A percentile compares a stretch with the other conserved stretches of the same genome.
phyloP scores from a whole-genome alignment of 2,888 invertebrate genomes.

The Phyllotreta striolata region DNA sequence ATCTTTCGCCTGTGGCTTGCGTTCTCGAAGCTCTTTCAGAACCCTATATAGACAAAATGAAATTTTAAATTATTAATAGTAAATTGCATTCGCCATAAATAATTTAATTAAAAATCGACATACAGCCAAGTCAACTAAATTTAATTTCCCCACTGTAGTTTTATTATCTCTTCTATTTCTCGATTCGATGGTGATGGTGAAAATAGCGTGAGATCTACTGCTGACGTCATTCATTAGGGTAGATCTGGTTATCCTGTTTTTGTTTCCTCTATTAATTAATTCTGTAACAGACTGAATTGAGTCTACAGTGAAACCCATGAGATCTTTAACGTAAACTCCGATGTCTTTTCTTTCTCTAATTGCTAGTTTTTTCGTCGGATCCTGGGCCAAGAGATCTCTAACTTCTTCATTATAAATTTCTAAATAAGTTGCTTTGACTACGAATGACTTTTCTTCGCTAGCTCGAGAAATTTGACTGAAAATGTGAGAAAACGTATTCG shows the following conservation, averaged over 20 bases:
- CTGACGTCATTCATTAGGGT: slow-evolving; percentile 98
- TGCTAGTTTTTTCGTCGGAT: slow-evolving; percentile 85
- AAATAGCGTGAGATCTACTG: slow-evolving; percentile 97
- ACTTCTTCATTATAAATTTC: slow-evolving; percentile 99
- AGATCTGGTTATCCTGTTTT: slow-evolving; percentile 88
- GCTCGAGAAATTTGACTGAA: slow-evolving; percentile 97
- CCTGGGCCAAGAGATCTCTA: slow-evolving; percentile 86
- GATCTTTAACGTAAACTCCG: slow-evolving; percentile 97
- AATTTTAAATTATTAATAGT: background rate
- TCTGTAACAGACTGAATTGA: slow-evolving; percentile 60
- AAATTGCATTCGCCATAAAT: too few relatives aligned
- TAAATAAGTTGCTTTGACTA: slow-evolving; percentile 96
- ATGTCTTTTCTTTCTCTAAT: slow-evolving; percentile 96
- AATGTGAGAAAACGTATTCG: slow-evolving; percentile 98
- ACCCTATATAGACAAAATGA: slow-evolving; percentile 68
- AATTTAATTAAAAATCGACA: slow-evolving; percentile 60
- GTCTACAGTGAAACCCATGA: slow-evolving; percentile 97
- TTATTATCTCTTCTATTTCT: slow-evolving; percentile 86
- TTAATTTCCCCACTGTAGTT: slow-evolving; percentile 93
- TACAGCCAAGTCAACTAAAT: slow-evolving; percentile 96
- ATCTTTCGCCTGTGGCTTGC: slow-evolving; percentile 89
- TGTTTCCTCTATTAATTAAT: slow-evolving; percentile 86
- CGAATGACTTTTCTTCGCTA: slow-evolving; percentile 75
- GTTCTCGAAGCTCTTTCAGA: slow-evolving; percentile 98
- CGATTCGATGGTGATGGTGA: slow-evolving; percentile 96